A percentile compares a stretch with the other conserved stretches of the same genome.
These are phyloP conservation scores for Pogonus chalceus DNA, from an alignment of 1,140 invertebrate species.

Conservation along the genomic window DNA sequence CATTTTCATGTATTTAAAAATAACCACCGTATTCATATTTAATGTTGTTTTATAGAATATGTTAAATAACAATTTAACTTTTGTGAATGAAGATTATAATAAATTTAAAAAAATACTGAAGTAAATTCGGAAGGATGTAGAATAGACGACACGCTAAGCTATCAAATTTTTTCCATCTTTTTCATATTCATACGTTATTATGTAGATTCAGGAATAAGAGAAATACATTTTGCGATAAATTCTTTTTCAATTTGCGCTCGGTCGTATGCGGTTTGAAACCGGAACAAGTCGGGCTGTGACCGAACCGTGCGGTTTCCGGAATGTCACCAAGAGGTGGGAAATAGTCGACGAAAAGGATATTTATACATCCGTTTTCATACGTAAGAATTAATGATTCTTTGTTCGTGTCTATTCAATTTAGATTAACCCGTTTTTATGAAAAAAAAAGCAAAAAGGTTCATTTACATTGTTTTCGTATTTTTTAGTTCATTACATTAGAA, in stretches of 20 bases:
- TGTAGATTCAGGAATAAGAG: neutral
- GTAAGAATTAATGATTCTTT: neutral
- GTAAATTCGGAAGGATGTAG: no score
- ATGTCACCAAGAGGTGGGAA: neutral
- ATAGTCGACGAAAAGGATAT: neutral
- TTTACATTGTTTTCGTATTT: no score
- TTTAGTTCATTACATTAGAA: no score
- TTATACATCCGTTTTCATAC: neutral
- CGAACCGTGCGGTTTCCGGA: neutral
- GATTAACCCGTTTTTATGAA: no score
- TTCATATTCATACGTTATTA: constrained; percentile 7
- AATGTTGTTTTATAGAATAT: no score
- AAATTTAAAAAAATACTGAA: no score
- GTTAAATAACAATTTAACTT: no score
- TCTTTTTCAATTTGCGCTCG: constrained; percentile 1
- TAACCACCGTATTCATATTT: no score
- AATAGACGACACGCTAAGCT: no score
- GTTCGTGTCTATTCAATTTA: neutral
- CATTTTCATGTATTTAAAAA: no score
- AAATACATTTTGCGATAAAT: constrained; percentile 5
- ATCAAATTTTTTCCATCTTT: neutral
- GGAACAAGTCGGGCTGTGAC: neutral
- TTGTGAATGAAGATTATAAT: no score
- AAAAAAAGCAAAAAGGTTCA: no score
- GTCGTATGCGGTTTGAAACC: neutral